Evolutionary conservation across 2,888 invertebrate species (phyloP), one percentile per base, ranked within the genome.

Genomic region (Agonopterix heracliana): DNA sequence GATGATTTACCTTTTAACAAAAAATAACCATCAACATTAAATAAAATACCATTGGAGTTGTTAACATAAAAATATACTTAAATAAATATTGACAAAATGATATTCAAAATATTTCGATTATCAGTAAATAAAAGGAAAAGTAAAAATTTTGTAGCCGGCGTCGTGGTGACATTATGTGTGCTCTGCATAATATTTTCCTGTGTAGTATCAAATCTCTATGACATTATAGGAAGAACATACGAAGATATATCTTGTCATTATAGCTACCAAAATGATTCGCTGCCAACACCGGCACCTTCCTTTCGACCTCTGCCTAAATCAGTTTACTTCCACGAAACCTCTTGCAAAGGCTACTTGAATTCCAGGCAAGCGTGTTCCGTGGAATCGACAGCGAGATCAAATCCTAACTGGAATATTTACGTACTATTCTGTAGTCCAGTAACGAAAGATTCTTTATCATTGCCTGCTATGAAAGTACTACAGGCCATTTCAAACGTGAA

Each of bases 241-340:
- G n/a, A n/a, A n/a, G 13, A 46, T n/a, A 12, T 46, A 53, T 56
- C 61, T 2, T 68, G 68, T 12, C 56, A 65, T 26, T 60, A 58
- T 34, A 41, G 44, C 0, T 44, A 53, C n/a, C 35, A 13, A 2
- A 55, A 61, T 2, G 65, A 67, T 38, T 57, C 49, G 8, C 47
- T 77, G 7, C 60, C 64, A 2, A n/a, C n/a, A n/a, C 66, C 68
- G 9, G 53, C 51, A n/a, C 52, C 54, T 0, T 59, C 59, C 10
- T 68, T 78, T 11, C 53, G 55, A 3, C 64, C 73, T 45, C 78
- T 84, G 12, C 66, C 68, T 12, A 61, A 61, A 26, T 90, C 91
- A 9, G 92, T 93, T 55, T 93, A 93, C 67, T 93, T 93, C 62
- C 90, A 91, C 57, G 93, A 93, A 63, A 92, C 93, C 0, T 92